These are phyloP conservation scores for Apostichopus parvimensis DNA, from an alignment of 35 echinoderm and acorn worm species.

Conservation along the genomic window DNA sequence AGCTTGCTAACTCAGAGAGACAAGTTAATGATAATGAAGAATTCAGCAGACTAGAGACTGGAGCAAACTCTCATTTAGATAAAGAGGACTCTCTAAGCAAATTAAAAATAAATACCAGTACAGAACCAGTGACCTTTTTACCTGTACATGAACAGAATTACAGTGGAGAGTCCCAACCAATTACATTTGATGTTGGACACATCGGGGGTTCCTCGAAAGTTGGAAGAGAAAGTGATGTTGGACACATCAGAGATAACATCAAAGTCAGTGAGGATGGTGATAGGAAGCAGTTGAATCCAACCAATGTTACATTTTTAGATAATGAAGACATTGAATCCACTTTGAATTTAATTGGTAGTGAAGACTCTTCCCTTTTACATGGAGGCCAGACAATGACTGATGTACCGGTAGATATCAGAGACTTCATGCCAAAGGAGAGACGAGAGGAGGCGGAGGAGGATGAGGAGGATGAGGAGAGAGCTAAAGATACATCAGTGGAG, in stretches of 20 bases:
- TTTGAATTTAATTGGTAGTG: conserved; percentile 54
- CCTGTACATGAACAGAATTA: too few species aligned
- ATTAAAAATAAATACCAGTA: too few species aligned
- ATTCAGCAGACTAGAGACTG: too few species aligned
- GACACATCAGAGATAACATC: background rate
- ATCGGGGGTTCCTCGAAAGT: background rate
- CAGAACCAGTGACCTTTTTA: too few species aligned
- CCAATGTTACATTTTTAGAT: conserved; percentile 4
- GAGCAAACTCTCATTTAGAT: too few species aligned
- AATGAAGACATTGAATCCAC: conserved; percentile 74
- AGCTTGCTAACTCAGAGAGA: background rate
- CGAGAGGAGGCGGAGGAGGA: conserved; percentile 31
- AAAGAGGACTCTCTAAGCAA: too few species aligned
- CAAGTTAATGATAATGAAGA: background rate
- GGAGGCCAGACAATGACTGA: background rate
- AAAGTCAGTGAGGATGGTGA: background rate
- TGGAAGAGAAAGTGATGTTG: background rate
- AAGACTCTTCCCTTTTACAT: background rate
- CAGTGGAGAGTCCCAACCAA: too few species aligned
- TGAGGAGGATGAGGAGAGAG: conserved; percentile 60
- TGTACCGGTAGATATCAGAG: conserved; percentile 52
- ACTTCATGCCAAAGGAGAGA: conserved; percentile 75
- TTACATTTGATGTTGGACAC: too few species aligned
- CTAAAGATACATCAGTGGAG: conserved; percentile 70
- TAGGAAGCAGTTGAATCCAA: background rate